Base-by-base conservation (phyloP, 2,888 invertebrate species). In the Drepanosiphum platanoidis region DNA sequence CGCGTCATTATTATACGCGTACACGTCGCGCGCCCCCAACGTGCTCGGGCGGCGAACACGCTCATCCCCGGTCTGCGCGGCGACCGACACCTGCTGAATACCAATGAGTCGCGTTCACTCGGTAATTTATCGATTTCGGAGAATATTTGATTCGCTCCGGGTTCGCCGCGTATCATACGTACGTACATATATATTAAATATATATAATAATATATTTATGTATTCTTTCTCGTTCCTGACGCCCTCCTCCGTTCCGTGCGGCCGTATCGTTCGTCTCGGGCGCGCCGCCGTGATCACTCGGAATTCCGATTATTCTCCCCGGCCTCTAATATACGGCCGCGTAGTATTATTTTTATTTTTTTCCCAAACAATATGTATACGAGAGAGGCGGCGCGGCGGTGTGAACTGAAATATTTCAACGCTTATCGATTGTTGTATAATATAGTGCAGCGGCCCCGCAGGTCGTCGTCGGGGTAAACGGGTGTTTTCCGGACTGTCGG, bases 121-220 rank as follows among this genome's bases (percentile, higher is more conserved):
- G 61, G 39, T 84, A 84, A 77, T 84, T 84, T 84, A 84, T 84
- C 77, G 84, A 77, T 84, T 81, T 72, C 13, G 71, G 61, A 18
- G 80, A 71, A 80, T 70, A 70, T 80, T 80, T 80, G 39, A 81
- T 81, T 81, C 58, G 71, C 22, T 68, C 39, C 34, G 27, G 58
- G 80, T 30, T 39, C 71, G 22, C 7, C 36, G 15, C n/a, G 42
- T 42, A 72, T 30, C 36, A n/a, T 42, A 13, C 34, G 58, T 75
- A n/a, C n/a, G n/a, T 36, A 75, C 75, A n/a, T 22, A 61, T 32
- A 66, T 66, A 46, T 74, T 30, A 8, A n/a, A 32, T 15, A 52
- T 22, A 1, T 18, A 52, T 52, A 30, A n/a, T 22, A 3, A 52
- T 22, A 1, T 18, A 52, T 52, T 13, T 13, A 64, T 64, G 1